A percentile compares a stretch with the other conserved stretches of the same genome.
Conservation (phyloP, 2,888 invertebrate species). For the Hyposoter dolosus region DNA sequence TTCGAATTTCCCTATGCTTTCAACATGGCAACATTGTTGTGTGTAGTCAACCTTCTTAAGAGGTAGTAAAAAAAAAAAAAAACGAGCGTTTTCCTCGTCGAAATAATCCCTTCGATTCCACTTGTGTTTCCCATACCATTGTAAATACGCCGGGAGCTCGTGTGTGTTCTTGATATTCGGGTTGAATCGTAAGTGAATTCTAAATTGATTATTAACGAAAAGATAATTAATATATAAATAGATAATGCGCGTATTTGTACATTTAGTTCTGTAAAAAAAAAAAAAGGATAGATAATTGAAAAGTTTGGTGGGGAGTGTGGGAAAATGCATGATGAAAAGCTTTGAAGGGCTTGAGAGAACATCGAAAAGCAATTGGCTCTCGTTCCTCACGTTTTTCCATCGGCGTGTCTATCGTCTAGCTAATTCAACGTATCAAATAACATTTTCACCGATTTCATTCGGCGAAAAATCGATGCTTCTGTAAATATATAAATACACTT, state of each 20-base stretch:
- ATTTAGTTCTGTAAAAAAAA: slow-evolving; percentile 47
- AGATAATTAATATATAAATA: slow-evolving; percentile 32
- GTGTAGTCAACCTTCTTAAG: no score
- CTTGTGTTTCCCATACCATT: slow-evolving; percentile 23
- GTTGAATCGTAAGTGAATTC: slow-evolving; percentile 1
- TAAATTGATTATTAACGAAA: slow-evolving; percentile 28
- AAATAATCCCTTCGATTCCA: neutral
- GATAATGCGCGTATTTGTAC: slow-evolving; percentile 34
- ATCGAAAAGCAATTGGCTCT: neutral
- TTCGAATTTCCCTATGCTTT: no score
- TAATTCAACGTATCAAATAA: slow-evolving; percentile 1
- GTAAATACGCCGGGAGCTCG: slow-evolving; percentile 53
- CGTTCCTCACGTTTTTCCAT: neutral
- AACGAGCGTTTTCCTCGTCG: neutral
- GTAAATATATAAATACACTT: slow-evolving; percentile 43
- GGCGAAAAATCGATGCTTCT: slow-evolving; percentile 39
- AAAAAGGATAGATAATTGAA: neutral
- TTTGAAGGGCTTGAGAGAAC: neutral
- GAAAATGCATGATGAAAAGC: neutral
- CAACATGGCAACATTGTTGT: no score
- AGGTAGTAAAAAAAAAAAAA: no score
- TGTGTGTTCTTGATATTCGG: slow-evolving; percentile 5
- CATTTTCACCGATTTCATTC: neutral
- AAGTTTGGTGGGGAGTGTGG: neutral
- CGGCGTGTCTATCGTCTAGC: slow-evolving; percentile 10